Base-by-base conservation (phyloP, 2,888 invertebrate species). In the Orthonychiurus folsomi region DNA sequence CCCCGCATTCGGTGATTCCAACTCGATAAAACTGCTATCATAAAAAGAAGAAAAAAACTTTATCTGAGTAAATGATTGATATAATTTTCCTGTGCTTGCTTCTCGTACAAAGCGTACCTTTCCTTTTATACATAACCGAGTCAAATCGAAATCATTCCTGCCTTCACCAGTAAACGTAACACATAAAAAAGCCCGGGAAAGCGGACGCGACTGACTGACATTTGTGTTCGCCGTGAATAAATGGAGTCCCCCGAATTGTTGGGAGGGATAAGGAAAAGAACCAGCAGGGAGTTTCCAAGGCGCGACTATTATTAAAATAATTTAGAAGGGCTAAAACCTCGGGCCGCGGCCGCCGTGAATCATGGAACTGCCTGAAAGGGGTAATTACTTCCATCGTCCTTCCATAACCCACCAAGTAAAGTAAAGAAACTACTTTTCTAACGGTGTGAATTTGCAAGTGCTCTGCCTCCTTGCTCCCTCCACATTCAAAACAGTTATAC, bases 251-350 rank as follows among this genome's bases (percentile, higher is more conserved):
- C n/a, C n/a, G n/a, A n/a, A n/a, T n/a, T n/a, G 37, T 37, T 37
- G 15, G 37, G 37, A 37, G n/a, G n/a, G n/a, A n/a, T n/a, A n/a
- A n/a, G n/a, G n/a, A n/a, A n/a, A n/a, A n/a, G n/a, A n/a, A n/a
- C n/a, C n/a, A n/a, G n/a, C n/a, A n/a, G n/a, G n/a, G n/a, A n/a
- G n/a, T n/a, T n/a, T n/a, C n/a, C n/a, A n/a, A n/a, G n/a, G n/a
- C n/a, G n/a, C n/a, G n/a, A 37, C 37, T 37, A 37, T 37, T 37
- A 37, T 37, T 37, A 37, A 37, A 37, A 37, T 37, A 37, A 37
- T 37, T 37, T 37, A 37, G 37, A 37, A 37, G 37, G 37, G n/a
- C n/a, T n/a, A 37, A 37, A 37, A 37, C n/a, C n/a, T n/a, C n/a
- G n/a, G n/a, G n/a, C n/a, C n/a, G n/a, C n/a, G n/a, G 37, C 5